Evolutionary conservation across 1,140 invertebrate species (phyloP), one percentile per base, ranked within the genome.

Genomic region (Pseudomyrmex concolor): DNA sequence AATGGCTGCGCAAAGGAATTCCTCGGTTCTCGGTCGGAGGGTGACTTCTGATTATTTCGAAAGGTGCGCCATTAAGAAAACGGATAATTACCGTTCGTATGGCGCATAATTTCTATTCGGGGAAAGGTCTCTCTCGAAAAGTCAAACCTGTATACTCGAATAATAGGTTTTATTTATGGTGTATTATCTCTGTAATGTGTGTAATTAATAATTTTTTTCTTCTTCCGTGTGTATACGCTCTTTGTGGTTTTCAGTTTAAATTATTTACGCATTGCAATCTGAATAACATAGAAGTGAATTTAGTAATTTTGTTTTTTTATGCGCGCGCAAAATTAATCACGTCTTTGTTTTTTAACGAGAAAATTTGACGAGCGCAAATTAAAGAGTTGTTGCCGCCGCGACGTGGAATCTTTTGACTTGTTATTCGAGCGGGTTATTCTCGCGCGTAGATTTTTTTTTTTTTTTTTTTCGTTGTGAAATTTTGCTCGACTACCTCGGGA

Each of bases 21-120:
- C 54, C 50, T 68, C 17, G 51, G 15, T 22, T 34, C 50, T 68
- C 17, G 51, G 15, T 17, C 17, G 12, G 17, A 15, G 62, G 15
- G 50, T 9, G 22, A 54, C 22, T 34, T 54, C 2, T 22, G 50
- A 55, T 54, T 48, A 59, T 80, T 80, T 70, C 64, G 15, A 80
- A 66, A 59, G 64, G 34, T 66, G 34, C 34, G 34, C 59, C 66
- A 19, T 80, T 45, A 48, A 70, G 66, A 12, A 80, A 80, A 80
- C 54, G 43, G 54, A 54, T 70, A 80, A 70, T 70, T 80, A 59
- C 12, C 66, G 43, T 45, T 43, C 34, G 22, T 15, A 54, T 54
- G 54, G 19, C 54, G 54, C 66, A 57, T 80, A 80, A 80, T 70
- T 70, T 3, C 57, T 45, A 64, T 45, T 64, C 13, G 50, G 50